Evolutionary conservation across 2,888 invertebrate genomes (phyloP).

Genomic region (Chrysodeixis includens): DNA sequence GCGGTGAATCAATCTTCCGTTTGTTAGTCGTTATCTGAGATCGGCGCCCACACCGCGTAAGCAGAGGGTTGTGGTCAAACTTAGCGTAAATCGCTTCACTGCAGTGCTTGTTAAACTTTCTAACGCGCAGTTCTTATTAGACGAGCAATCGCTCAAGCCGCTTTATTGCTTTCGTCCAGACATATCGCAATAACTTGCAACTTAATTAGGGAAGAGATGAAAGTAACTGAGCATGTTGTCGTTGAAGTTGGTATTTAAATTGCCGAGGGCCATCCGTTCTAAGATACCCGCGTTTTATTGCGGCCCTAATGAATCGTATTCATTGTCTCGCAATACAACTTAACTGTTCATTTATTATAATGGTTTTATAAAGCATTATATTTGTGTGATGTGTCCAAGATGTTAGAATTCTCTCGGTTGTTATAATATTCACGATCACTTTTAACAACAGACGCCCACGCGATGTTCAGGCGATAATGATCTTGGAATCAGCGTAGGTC

Average conservation of each 20-base stretch:
- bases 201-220: conserved; percentile 77
- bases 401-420: conserved; percentile 68
- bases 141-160: conserved; percentile 54
- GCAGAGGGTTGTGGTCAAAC: conserved; percentile 71
- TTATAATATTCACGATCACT: conserved; percentile 82
- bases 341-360: conserved; percentile 80
- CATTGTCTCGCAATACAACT: conserved; percentile 76
- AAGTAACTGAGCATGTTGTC: conserved; percentile 70
- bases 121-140: conserved; percentile 18
- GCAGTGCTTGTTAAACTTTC: conserved; percentile 21
- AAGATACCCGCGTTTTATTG: conserved; percentile 74
- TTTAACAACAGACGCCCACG: conserved; percentile 79
- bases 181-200: conserved; percentile 72
- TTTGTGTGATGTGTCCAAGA: conserved; percentile 63
- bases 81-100: conserved; percentile 63
- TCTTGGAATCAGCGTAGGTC: conserved; percentile 84
- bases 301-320: conserved; percentile 79
- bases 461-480: conserved; percentile 80
- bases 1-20: conserved; percentile 85
- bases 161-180: conserved; percentile 58
- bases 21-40: conserved; percentile 78
- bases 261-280: conserved; percentile 67
- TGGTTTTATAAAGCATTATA: conserved; percentile 70
- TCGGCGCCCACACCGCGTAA: conserved; percentile 75
- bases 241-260: conserved; percentile 71